Evolutionary conservation across 2,888 invertebrate species (phyloP), one percentile per base, ranked within the genome.

Genomic region (Osmoderma eremita): DNA sequence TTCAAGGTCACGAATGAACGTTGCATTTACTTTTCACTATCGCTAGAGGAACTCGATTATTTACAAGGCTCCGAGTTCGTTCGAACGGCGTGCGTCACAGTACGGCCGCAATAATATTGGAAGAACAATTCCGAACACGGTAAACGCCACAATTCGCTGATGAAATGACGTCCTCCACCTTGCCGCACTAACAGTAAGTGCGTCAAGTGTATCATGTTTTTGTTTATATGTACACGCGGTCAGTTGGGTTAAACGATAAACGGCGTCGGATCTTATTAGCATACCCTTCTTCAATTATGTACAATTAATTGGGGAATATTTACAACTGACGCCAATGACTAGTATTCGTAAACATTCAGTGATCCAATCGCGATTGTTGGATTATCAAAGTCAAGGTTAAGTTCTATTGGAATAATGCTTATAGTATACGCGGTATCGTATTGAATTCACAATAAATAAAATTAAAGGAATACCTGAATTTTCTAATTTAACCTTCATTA

Each of bases 21-120:
- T 42, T 56, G 56, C 56, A 41, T 56, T 56, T 42, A 56, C 56
- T 56, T 56, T 56, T 56, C 24, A 56, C 56, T 56, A 56, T 56
- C 56, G 56, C 41, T 22, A 41, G 41, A 56, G 56, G 56, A 56
- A 41, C 56, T 41, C 56, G 56, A 38, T 56, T 56, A 56, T 56
- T 56, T 56, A 41, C 56, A 22, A 56, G 56, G 41, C 18, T 24
- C 41, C 54, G 17, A n/a, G 39, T 20, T 41, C n/a, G 24, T 13
- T 8, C 10, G 15, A 13, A 15, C 56, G 41, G 8, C 15, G 50
- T 51, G 24, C 56, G 42, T 56, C 41, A 56, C 13, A n/a, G 22
- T 22, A 24, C n/a, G 42, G 42, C 20, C 41, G 13, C 22, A 41
- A 56, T 13, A 41, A 22, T 30, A 30, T 30, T 10, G 6, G 8